A percentile compares a stretch with the other conserved stretches of the same genome.
phyloP scores from a whole-genome alignment of 1,140 invertebrate species.

The Anoplolepis gracilipes region DNA sequence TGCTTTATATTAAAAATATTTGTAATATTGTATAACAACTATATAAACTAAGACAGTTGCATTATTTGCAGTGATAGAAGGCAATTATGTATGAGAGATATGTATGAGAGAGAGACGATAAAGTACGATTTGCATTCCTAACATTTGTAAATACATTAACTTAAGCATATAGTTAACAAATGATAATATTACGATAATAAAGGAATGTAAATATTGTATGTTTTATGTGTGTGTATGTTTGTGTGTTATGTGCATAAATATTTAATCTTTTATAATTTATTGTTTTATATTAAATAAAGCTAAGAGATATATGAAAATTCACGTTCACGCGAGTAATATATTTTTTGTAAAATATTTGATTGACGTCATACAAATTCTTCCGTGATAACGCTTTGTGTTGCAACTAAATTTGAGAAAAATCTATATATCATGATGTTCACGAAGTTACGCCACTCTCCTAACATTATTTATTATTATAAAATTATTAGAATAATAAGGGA shows the following conservation, averaged over 20 bases:
- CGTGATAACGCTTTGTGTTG: neutral
- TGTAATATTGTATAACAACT: neutral
- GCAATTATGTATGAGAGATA: neutral
- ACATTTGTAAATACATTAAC: neutral
- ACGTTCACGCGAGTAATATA: neutral
- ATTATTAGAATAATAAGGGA: neutral
- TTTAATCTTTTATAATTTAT: neutral
- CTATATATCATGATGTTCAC: neutral
- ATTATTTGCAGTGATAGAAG: neutral
- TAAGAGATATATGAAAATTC: slow-evolving; percentile 14
- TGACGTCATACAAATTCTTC: slow-evolving; percentile 14
- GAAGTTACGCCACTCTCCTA: neutral
- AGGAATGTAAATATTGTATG: neutral
- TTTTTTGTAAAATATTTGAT: slow-evolving; percentile 22
- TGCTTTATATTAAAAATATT: neutral
- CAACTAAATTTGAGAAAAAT: slow-evolving; percentile 15
- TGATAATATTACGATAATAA: neutral
- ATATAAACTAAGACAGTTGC: neutral
- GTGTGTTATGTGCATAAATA: too few species aligned
- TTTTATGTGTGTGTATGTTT: too few species aligned
- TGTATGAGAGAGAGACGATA: neutral
- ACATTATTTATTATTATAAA: neutral
- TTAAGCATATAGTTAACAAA: neutral
- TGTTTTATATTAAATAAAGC: slow-evolving; percentile 23
- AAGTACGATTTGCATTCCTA: neutral